phyloP scores from a whole-genome alignment of 2,888 invertebrate genomes.

The Agonopterix heracliana region DNA sequence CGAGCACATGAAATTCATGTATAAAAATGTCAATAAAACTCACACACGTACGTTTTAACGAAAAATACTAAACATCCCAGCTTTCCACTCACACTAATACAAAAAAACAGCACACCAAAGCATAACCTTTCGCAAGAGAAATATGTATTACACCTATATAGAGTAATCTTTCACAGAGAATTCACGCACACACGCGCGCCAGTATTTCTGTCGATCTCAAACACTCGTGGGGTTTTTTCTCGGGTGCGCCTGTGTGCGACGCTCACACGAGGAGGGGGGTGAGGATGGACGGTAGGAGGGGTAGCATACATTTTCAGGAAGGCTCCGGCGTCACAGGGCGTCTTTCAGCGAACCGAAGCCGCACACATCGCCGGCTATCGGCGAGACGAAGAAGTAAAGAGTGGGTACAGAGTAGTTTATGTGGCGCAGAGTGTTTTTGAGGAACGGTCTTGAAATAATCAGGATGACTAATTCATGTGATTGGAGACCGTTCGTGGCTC shows the following conservation, averaged over 20 bases:
- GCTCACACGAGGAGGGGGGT: conserved; percentile 23
- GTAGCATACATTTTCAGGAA: conserved; percentile 71
- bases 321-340: conserved; percentile 68
- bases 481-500: too few species aligned
- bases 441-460: too few species aligned
- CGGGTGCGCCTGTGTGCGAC: conserved; percentile 24
- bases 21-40: conserved; percentile 73
- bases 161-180: conserved; percentile 54
- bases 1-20: conserved; percentile 68
- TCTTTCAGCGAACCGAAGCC: conserved; percentile 72
- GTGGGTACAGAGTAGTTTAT: conserved; percentile 38
- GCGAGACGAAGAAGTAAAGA: conserved; percentile 73
- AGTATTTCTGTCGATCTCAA: conserved; percentile 32
- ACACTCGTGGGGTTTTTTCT: conserved; percentile 53
- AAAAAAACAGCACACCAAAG: conserved; percentile 27
- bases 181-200: conserved; percentile 31
- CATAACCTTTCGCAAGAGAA: conserved; percentile 42
- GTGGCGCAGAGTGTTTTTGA: conserved; percentile 14
- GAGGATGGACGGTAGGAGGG: conserved; percentile 28
- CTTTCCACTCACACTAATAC: conserved; percentile 21
- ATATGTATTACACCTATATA: conserved; percentile 59
- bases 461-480: too few species aligned
- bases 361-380: conserved; percentile 72
- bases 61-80: conserved; percentile 35
- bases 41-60: conserved; percentile 31